Conservation (phyloP, 2,888 invertebrate genomes). For the Aporophyla lueneburgensis region DNA sequence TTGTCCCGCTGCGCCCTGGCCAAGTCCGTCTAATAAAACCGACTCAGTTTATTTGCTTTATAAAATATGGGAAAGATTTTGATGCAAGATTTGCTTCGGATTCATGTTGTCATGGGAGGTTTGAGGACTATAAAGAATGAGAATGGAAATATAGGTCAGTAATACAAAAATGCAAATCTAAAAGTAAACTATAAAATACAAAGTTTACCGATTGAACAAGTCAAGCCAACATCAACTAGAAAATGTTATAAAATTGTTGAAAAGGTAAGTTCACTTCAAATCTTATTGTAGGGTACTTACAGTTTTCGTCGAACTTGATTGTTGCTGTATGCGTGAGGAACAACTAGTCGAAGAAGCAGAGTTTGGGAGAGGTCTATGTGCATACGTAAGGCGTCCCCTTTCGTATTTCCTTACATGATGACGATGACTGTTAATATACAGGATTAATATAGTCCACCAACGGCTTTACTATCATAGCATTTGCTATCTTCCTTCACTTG, state of each 20-base stretch:
- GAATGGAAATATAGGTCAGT: slow-evolving; percentile 2
- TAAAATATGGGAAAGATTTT: slow-evolving; percentile 60
- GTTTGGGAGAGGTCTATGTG: too few relatives aligned
- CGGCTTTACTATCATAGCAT: neutral
- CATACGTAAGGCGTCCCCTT: neutral
- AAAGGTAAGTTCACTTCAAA: neutral
- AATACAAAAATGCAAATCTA: neutral
- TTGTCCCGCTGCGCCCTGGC: slow-evolving; percentile 55
- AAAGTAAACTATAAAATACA: neutral
- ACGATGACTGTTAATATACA: too few relatives aligned
- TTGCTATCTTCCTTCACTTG: slow-evolving; percentile 3
- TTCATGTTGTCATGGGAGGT: slow-evolving; percentile 14
- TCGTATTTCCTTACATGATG: neutral
- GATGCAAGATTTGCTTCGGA: slow-evolving; percentile 45
- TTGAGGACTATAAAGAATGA: neutral
- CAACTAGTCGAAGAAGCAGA: neutral
- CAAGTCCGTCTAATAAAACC: slow-evolving; percentile 56
- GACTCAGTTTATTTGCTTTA: slow-evolving; percentile 48
- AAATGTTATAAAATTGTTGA: neutral
- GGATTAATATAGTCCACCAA: neutral
- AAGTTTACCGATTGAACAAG: neutral
- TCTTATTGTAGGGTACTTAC: neutral
- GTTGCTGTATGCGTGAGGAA: neutral
- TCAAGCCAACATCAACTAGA: neutral
- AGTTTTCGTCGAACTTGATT: neutral